A percentile compares a stretch with the other conserved stretches of the same genome.
phyloP scores from a whole-genome alignment of 2,888 invertebrate species.

The Pterostichus madidus region DNA sequence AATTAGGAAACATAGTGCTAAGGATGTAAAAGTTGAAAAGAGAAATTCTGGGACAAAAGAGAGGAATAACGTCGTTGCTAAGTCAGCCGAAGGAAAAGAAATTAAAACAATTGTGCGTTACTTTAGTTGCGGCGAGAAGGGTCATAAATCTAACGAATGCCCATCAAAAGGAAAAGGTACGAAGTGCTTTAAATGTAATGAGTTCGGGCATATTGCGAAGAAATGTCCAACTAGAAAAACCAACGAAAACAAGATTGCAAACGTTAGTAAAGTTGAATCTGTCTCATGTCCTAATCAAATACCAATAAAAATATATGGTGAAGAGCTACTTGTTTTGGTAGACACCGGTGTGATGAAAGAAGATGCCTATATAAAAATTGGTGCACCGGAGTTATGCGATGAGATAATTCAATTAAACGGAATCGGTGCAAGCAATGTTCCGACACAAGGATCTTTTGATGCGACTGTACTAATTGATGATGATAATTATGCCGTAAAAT shows the following conservation, averaged over 20 bases:
- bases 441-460: conserved; percentile 17
- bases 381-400: neutral
- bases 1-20: too few species aligned
- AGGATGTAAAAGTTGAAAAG: too few species aligned
- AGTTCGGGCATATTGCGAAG: conserved; percentile 9
- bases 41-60: too few species aligned
- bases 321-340: too few species aligned
- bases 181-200: conserved; percentile 26
- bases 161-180: conserved; percentile 13
- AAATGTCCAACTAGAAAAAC: neutral
- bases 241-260: neutral
- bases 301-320: too few species aligned
- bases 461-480: conserved; percentile 1
- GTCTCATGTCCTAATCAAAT: too few species aligned
- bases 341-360: conserved; percentile 22
- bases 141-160: conserved; percentile 2
- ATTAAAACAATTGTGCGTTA: too few species aligned
- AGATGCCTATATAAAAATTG: conserved; percentile 2
- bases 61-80: too few species aligned
- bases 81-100: too few species aligned
- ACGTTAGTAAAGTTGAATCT: conserved; percentile 3
- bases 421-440: conserved; percentile 16
- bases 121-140: too few species aligned
- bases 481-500: too few species aligned
- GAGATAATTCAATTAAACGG: too few species aligned